Conservation (phyloP, 2,113 vertebrate genomes). For the Parotia lawesii region DNA sequence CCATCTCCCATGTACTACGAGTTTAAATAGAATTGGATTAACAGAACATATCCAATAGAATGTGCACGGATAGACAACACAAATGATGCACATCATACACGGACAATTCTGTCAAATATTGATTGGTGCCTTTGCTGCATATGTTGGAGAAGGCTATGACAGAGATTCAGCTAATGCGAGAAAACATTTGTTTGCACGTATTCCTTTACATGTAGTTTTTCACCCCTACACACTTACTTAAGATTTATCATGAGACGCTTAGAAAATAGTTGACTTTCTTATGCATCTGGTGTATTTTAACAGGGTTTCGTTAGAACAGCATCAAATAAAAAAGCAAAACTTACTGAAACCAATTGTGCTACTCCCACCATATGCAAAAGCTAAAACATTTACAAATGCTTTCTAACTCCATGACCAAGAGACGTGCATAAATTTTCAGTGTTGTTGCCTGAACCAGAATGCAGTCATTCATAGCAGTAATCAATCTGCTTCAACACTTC, state of each 20-base stretch:
- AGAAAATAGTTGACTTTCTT: neutral
- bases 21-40: neutral
- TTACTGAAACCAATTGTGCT: neutral
- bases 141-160: neutral
- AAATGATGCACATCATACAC: neutral
- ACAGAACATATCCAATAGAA: neutral
- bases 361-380: neutral
- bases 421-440: rapidly evolving
- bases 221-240: neutral
- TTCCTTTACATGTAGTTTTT: neutral
- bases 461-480: neutral
- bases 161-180: neutral
- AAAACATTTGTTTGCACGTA: neutral
- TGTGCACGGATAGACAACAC: rapidly evolving
- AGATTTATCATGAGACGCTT: neutral
- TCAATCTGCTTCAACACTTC: neutral
- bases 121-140: neutral
- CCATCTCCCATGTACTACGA: neutral
- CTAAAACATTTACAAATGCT: neutral
- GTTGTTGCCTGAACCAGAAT: neutral
- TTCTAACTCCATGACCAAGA: neutral
- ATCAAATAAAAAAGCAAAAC: neutral
- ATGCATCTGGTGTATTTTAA: neutral
- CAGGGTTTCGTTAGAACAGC: neutral
- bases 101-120: neutral